Evolutionary conservation across 30 jellyfish, hydroid and myxozoan species (phyloP), one percentile per base, ranked within the genome.

Genomic region (Rhopilema esculentum): DNA sequence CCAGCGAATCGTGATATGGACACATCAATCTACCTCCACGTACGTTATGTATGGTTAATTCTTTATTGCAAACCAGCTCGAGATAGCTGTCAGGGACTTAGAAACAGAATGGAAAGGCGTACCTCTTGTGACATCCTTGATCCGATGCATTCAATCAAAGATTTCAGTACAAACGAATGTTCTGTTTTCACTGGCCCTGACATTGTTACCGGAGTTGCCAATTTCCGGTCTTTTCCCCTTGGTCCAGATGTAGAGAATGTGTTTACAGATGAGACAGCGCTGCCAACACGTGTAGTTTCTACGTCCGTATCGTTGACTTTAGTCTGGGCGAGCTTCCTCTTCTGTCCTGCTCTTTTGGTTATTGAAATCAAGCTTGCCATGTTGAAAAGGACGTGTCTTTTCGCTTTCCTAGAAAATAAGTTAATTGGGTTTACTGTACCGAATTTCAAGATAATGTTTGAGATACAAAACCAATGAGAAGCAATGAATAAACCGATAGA

Each of bases 91-190:
- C n/a, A n/a, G n/a, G n/a, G n/a, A n/a, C n/a, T n/a, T n/a, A n/a
- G n/a, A n/a, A n/a, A n/a, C n/a, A n/a, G n/a, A n/a, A n/a, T n/a
- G n/a, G 12, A 8, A 1, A 2, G 26, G 48, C 70, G 20, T 49
- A 91, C 97, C 97, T 91, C 95, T n/a, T 85, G 91, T 1, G 95
- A 83, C 62, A 91, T 80, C 63, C 95, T 68, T 0, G 97, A 40
- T 20, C 97, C 97, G 50, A 91, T 79, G 74, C 87, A 74, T 53
- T 91, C 97, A 19, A 65, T 63, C 70, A 91, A 79, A 15, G 95
- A 40, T 72, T 84, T 91, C 20, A 79, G 30, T 21, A 91, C 93
- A 27, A 85, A 29, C 9, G 82, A 69, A 25, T 85, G 89, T 33
- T 91, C 97, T 0, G 69, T 30, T 79, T 69, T 77, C 27, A 84